These are phyloP conservation scores for Netelia melanura DNA, from an alignment of 2,888 invertebrate species.

Conservation along the genomic window DNA sequence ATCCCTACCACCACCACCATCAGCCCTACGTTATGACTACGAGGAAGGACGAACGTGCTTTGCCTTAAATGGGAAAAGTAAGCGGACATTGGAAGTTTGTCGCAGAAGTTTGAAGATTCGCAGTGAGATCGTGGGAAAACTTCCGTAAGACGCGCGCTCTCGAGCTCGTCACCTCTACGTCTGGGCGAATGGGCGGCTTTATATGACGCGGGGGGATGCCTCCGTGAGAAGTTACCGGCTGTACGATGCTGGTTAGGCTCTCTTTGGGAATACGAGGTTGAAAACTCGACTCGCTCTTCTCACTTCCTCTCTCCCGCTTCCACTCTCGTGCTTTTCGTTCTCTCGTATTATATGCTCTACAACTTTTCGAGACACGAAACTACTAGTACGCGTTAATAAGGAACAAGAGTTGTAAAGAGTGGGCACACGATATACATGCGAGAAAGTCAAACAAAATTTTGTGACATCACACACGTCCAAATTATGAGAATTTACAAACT, in stretches of 20 bases:
- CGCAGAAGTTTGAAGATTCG: slow-evolving; percentile 64
- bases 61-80: slow-evolving; percentile 72
- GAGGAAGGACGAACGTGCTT: slow-evolving; percentile 67
- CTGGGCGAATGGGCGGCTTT: slow-evolving; percentile 47
- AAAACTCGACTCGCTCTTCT: slow-evolving; percentile 30
- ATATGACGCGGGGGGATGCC: slow-evolving; percentile 34
- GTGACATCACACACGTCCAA: not conserved
- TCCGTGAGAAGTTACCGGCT: slow-evolving; percentile 37
- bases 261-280: slow-evolving; percentile 57
- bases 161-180: slow-evolving; percentile 61
- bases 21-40: slow-evolving; percentile 49
- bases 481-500: slow-evolving; percentile 18
- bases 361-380: slow-evolving; percentile 62
- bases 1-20: not conserved
- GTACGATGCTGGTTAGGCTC: slow-evolving; percentile 58
- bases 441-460: slow-evolving; percentile 42
- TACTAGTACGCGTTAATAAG: slow-evolving; percentile 46
- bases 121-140: slow-evolving; percentile 63
- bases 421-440: slow-evolving; percentile 5
- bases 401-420: slow-evolving; percentile 51
- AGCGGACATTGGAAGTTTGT: slow-evolving; percentile 73
- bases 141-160: slow-evolving; percentile 52
- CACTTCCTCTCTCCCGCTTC: slow-evolving; percentile 26
- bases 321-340: slow-evolving; percentile 19
- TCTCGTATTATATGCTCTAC: slow-evolving; percentile 50